Percentiles rank a stretch among this genome's conserved stretches.
Evolutionary conservation across 2,888 invertebrate genomes (phyloP).

Genomic region (Podotricha telesiphe): DNA sequence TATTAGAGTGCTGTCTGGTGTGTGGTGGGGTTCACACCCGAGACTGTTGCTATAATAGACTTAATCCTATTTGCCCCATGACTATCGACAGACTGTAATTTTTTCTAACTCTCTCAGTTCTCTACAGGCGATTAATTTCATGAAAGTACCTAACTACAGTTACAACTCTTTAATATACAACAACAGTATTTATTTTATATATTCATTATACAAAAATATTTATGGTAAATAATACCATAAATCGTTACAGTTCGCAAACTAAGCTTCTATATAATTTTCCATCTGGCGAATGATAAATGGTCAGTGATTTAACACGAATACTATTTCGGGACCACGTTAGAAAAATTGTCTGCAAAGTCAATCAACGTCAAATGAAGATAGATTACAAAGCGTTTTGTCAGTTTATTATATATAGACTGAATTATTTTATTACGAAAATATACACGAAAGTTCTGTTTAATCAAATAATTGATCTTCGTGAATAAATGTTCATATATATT

Average conservation of each 20-base stretch:
- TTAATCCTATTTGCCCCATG: too few relatives aligned
- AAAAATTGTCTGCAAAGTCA: slow-evolving; percentile 24
- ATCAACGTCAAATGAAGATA: slow-evolving; percentile 31
- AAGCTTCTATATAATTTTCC: slow-evolving; percentile 4
- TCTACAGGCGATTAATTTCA: too few relatives aligned
- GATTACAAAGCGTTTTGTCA: slow-evolving; percentile 23
- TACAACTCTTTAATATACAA: too few relatives aligned
- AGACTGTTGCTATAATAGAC: too few relatives aligned
- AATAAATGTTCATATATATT: neutral
- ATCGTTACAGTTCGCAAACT: slow-evolving; percentile 3
- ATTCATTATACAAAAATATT: too few relatives aligned
- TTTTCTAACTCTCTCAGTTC: too few relatives aligned
- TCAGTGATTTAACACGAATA: slow-evolving; percentile 7
- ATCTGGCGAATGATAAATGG: slow-evolving; percentile 22
- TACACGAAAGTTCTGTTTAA: neutral
- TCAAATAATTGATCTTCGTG: slow-evolving; percentile 7
- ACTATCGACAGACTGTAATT: too few relatives aligned
- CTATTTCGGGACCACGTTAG: slow-evolving; percentile 15
- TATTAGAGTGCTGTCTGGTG: too few relatives aligned
- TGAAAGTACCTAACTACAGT: too few relatives aligned
- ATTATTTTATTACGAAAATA: slow-evolving; percentile 11
- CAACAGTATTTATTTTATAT: too few relatives aligned
- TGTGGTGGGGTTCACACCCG: too few relatives aligned
- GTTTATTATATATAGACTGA: neutral
- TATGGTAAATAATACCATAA: neutral